Percentiles rank a stretch among this genome's conserved stretches.
Conservation (phyloP, 2,797 vertebrate species). For the Falco cherrug region DNA sequence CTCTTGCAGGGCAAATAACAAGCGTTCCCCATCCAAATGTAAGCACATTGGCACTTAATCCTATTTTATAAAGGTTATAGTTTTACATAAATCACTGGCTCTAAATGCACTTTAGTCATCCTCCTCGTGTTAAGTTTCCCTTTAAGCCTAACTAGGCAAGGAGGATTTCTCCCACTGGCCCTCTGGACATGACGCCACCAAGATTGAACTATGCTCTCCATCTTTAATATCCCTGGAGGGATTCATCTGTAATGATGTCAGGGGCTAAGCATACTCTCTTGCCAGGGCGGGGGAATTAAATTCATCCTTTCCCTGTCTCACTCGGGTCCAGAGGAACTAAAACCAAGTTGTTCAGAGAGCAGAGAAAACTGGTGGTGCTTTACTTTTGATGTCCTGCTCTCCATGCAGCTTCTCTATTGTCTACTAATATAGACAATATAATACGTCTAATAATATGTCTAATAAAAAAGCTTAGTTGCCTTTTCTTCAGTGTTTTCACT, state of each 20-base stretch:
- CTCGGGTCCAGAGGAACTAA: not conserved
- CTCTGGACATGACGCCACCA: slow-evolving; percentile 69
- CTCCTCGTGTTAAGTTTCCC: slow-evolving; percentile 51
- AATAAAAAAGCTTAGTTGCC: slow-evolving; percentile 27
- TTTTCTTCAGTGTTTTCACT: slow-evolving; percentile 46
- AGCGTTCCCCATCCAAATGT: slow-evolving; percentile 56
- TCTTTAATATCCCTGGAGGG: slow-evolving; percentile 56
- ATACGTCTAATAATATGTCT: too few species aligned
- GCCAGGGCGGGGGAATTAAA: slow-evolving; percentile 18
- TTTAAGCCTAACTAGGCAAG: slow-evolving; percentile 67
- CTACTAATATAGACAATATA: too few species aligned
- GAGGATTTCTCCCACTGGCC: slow-evolving; percentile 66
- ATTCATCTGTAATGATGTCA: slow-evolving; percentile 61
- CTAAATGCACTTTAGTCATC: slow-evolving; percentile 70
- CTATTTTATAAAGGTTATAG: slow-evolving; percentile 71
- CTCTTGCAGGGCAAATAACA: slow-evolving; percentile 70
- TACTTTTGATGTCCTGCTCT: not conserved
- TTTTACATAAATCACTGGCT: slow-evolving; percentile 64
- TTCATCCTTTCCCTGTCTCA: slow-evolving; percentile 23
- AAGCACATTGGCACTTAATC: slow-evolving; percentile 72
- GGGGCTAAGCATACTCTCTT: slow-evolving; percentile 54
- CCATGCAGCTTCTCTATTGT: slow-evolving; percentile 1
- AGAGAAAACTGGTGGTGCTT: slow-evolving; percentile 11
- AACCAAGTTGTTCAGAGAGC: slow-evolving; percentile 11
- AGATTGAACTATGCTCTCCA: slow-evolving; percentile 49